Evolutionary conservation across 2,888 invertebrate genomes (phyloP).

Genomic region (Galerucella nymphaeae): DNA sequence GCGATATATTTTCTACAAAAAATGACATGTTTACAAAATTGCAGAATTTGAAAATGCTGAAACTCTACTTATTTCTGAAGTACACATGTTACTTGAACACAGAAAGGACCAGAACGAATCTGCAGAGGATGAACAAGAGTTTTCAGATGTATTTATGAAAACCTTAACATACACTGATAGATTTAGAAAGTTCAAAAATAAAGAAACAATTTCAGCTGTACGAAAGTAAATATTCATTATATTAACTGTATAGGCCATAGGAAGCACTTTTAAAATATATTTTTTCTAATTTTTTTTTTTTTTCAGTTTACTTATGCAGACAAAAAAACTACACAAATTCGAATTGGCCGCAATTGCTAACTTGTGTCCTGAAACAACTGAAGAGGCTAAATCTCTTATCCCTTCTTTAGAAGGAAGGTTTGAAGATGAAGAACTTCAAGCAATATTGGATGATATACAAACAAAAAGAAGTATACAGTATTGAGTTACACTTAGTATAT

Average conservation of each 20-base stretch:
- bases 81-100: constrained; percentile 95
- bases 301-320: constrained; percentile 85
- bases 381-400: constrained; percentile 97
- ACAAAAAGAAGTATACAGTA: constrained; percentile 98
- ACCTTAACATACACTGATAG: constrained; percentile 95
- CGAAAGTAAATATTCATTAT: constrained; percentile 80
- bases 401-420: constrained; percentile 97
- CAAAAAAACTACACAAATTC: constrained; percentile 96
- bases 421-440: constrained; percentile 97
- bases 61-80: constrained; percentile 95
- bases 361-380: constrained; percentile 97
- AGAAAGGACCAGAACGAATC: constrained; percentile 97
- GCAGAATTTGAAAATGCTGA: constrained; percentile 98
- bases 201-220: constrained; percentile 96
- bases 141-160: constrained; percentile 98
- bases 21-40: constrained; percentile 49
- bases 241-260: too few species aligned
- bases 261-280: too few species aligned
- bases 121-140: constrained; percentile 97
- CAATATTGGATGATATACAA: constrained; percentile 96
- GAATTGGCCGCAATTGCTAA: constrained; percentile 97
- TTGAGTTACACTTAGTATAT: constrained; percentile 61
- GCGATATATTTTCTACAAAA: neutral
- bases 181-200: constrained; percentile 97
- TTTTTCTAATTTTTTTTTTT: constrained; percentile 24